These are phyloP conservation scores for Trididemnum nubilum DNA, from an alignment of 23 tunicate species.

Conservation along the genomic window DNA sequence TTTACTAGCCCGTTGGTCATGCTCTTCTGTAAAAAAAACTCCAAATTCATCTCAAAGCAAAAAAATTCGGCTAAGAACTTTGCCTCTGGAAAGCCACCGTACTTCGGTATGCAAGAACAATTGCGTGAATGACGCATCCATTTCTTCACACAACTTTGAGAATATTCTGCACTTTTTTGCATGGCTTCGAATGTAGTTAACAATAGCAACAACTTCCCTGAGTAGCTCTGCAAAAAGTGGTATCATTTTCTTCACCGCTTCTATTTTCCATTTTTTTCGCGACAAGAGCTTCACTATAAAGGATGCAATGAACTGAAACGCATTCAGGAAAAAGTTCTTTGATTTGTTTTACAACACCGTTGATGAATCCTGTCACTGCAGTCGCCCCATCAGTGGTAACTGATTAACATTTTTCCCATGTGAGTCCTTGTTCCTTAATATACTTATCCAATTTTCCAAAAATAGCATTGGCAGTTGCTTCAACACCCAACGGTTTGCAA, in stretches of 20 bases:
- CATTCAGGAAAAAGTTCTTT: no score
- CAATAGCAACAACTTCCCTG: slow-evolving; percentile 39
- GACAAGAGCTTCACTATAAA: no score
- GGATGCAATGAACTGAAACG: no score
- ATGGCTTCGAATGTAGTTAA: no score
- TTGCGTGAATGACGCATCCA: slow-evolving; percentile 33
- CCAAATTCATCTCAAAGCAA: slow-evolving; percentile 19
- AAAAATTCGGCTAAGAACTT: slow-evolving; percentile 31
- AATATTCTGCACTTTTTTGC: slow-evolving; percentile 37
- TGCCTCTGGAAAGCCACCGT: slow-evolving; percentile 35
- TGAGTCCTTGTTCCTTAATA: slow-evolving; percentile 31
- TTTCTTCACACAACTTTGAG: slow-evolving; percentile 26
- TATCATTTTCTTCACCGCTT: slow-evolving; percentile 25
- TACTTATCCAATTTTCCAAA: slow-evolving; percentile 25
- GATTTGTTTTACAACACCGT: slow-evolving; percentile 6
- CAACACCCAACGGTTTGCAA: slow-evolving; percentile 28
- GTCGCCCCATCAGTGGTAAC: slow-evolving; percentile 29
- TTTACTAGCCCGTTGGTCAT: no score
- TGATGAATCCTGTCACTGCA: slow-evolving; percentile 43
- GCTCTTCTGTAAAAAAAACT: slow-evolving; percentile 27
- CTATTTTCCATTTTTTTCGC: slow-evolving; percentile 24
- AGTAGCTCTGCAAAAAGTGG: slow-evolving; percentile 30
- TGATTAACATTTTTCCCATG: slow-evolving; percentile 28
- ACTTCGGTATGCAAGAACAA: slow-evolving; percentile 28
- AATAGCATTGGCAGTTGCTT: slow-evolving; percentile 23